Base-by-base conservation (phyloP, 1,140 invertebrate species). In the Venturia canescens region DNA sequence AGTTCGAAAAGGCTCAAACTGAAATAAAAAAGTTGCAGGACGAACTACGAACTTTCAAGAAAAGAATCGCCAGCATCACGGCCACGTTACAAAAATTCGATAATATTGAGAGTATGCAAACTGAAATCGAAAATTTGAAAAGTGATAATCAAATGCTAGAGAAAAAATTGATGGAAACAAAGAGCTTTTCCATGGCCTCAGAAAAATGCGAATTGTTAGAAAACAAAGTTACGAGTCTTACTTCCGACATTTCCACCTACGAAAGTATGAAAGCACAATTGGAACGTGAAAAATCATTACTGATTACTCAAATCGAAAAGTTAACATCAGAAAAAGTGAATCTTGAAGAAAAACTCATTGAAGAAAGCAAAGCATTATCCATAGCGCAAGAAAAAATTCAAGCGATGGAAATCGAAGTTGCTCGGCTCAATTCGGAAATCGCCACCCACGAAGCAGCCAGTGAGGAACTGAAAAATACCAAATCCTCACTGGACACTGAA, bases 71-170 rank as follows among this genome's bases (percentile, higher is more conserved):
- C 57, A 44, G 27, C 26, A 26, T 84, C 29, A 23, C 69, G 69
- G 23, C 82, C 81, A 16, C 84, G 80, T 66, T 79, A 48, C 4
- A 82, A 80, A 67, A 85, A 87, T 31, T 90, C 6, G 83, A 87
- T 53, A 84, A 80, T 38, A 83, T 88, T 27, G 70, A 86, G 31
- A 15, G 11, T 57, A 78, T 87, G 79, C 84, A 82, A 11, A 84
- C 15, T 15, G 79, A 81, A 38, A 67, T 83, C 2, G 78, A 81
- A 6, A 23, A n/a, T 15, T 71, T 83, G 50, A 79, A 66, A 15
- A 31, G 23, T 16, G 57, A 57, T 3, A 82, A 79, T 29, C 16
- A 5, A 21, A 16, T 75, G n/a, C 57, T 83, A 6, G 80, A 83
- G 13, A 50, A 80, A 50, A 70, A 13, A 44, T 75, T 44, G 63